Base-by-base conservation (phyloP, 2,888 invertebrate species). In the Deilephila porcellus region DNA sequence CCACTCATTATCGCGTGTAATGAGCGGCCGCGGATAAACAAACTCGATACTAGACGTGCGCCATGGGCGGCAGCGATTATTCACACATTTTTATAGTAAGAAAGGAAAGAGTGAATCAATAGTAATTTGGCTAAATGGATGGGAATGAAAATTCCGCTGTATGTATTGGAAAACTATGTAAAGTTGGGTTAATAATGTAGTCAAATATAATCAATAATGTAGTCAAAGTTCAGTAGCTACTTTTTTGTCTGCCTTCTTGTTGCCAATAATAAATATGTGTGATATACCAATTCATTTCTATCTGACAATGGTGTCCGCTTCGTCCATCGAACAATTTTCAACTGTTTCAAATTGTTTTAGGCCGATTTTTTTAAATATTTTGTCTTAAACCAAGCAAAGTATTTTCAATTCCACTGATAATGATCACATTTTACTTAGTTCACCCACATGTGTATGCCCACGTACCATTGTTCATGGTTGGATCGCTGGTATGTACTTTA, bases 1-100 rank as follows among this genome's bases (percentile, higher is more conserved):
- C 83, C 83, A 82, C 81, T 88, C 88, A 89, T 90, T 90, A 90
- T 86, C 87, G 86, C 87, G 75, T 84, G 86, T 89, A 88, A 89
- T 89, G 85, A 87, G 84, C 82, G 81, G 80, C 80, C 79, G 67
- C 67, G 67, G 45, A 67, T 67, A 67, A 67, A 67, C 67, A 67
- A 67, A 67, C 25, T 6, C 5, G 14, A 32, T 7, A 25, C 52
- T 20, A 3, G 67, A 52, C 5, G 6, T 1, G 52, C 1, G 67
- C 1, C n/a, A 52, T 20, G 63, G 5, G 63, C n/a, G 37, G 5
- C 3, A 19, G 63, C 32, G 19, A n/a, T 63, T 8, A 29, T 45
- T 1, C 45, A n/a, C 56, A 3, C 14, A 5, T 32, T 62, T 62
- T 62, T 62, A 17, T 32, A 60, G n/a, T 8, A 25, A 29, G 56